phyloP scores from a whole-genome alignment of 2,888 invertebrate genomes.

The Keiferia lycopersicella region DNA sequence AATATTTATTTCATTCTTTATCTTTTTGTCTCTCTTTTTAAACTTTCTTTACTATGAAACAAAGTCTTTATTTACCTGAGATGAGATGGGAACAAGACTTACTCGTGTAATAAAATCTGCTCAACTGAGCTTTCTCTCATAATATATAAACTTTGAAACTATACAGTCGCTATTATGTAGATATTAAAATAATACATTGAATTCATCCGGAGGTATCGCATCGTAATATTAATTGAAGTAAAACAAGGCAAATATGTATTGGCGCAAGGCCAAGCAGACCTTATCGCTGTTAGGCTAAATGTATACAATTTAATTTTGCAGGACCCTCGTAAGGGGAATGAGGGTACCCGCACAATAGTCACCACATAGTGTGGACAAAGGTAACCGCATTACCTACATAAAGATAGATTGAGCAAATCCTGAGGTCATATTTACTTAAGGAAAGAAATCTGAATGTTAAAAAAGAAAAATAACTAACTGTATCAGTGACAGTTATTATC shows the following conservation, averaged over 20 bases:
- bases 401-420: slow-evolving; percentile 1
- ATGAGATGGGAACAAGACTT: not conserved
- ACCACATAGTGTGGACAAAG: slow-evolving; percentile 14
- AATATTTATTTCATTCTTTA: not conserved
- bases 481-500: no score
- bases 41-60: not conserved
- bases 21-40: not conserved
- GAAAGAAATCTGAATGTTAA: not conserved
- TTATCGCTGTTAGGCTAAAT: not conserved
- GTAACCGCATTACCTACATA: slow-evolving; percentile 24
- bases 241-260: no score
- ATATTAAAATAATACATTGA: not conserved
- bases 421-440: slow-evolving; percentile 6
- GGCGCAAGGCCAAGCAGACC: not conserved
- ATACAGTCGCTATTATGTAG: not conserved
- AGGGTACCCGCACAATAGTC: slow-evolving; percentile 19
- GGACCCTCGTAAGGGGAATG: slow-evolving; percentile 13
- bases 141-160: no score
- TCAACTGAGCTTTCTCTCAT: not conserved
- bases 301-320: slow-evolving; percentile 4
- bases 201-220: no score
- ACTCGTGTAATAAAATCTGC: not conserved
- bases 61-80: not conserved
- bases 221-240: no score
- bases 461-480: no score